Percentiles rank a stretch among this genome's conserved stretches.
phyloP scores from a whole-genome alignment of 2,888 invertebrate genomes.

The Dilophus febrilis region DNA sequence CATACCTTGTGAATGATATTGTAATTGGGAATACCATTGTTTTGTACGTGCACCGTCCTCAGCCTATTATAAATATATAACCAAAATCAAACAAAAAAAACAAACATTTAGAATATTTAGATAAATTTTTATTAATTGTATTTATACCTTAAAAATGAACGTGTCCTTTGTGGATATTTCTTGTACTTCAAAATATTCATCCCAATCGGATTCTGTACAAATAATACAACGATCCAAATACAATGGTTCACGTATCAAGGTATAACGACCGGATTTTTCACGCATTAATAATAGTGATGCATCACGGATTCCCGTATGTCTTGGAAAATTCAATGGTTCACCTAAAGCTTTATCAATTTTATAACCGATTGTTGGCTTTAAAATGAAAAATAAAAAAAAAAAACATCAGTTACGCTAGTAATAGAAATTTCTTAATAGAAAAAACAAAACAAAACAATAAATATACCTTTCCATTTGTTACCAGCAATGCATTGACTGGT shows the following conservation, averaged over 20 bases:
- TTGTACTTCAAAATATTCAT: conserved; percentile 90
- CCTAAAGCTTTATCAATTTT: neutral
- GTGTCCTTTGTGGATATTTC: conserved; percentile 85
- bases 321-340: conserved; percentile 42
- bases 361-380: neutral
- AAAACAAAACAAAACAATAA: neutral
- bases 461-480: conserved; percentile 76
- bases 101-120: neutral
- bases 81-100: neutral
- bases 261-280: conserved; percentile 79
- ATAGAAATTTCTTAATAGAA: no score
- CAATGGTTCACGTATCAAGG: conserved; percentile 74
- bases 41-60: conserved; percentile 74
- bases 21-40: conserved; percentile 78
- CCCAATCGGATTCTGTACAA: conserved; percentile 70
- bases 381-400: conserved; percentile 3
- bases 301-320: conserved; percentile 62
- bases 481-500: conserved; percentile 75
- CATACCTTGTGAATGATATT: conserved; percentile 80
- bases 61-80: conserved; percentile 37
- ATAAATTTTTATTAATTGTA: no score
- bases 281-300: conserved; percentile 74
- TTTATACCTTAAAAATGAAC: conserved; percentile 76
- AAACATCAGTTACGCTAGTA: neutral
- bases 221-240: conserved; percentile 84